phyloP scores from a whole-genome alignment of 2,888 invertebrate genomes.

The Athripsodes cinereus region DNA sequence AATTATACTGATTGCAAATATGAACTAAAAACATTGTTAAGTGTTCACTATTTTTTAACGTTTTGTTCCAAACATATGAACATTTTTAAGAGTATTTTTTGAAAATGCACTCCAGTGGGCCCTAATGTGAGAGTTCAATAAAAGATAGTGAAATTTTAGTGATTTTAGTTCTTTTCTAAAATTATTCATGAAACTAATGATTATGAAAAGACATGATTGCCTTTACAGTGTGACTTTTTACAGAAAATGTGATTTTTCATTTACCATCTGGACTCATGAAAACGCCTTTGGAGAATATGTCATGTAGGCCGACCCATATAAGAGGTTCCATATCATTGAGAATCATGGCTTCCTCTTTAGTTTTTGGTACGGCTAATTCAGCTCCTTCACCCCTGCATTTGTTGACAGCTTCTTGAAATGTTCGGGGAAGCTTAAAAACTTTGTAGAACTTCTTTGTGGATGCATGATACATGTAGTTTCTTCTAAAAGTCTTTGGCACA shows the following conservation, averaged over 20 bases:
- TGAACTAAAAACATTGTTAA: too few species aligned
- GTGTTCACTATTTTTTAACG: too few species aligned
- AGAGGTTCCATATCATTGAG: background rate
- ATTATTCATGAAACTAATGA: too few species aligned
- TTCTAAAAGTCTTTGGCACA: background rate
- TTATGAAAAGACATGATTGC: too few species aligned
- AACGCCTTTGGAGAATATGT: constrained; percentile 15
- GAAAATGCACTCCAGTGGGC: too few species aligned
- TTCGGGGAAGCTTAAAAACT: background rate
- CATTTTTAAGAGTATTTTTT: too few species aligned
- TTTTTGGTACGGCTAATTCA: constrained; percentile 8
- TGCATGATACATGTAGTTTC: background rate
- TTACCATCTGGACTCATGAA: constrained; percentile 18
- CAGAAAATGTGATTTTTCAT: background rate
- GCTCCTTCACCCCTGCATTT: constrained; percentile 16
- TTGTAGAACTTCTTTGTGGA: constrained; percentile 5
- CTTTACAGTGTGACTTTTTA: too few species aligned
- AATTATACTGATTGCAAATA: too few species aligned
- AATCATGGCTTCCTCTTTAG: background rate
- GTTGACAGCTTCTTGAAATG: constrained; percentile 14
- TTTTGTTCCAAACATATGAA: too few species aligned
- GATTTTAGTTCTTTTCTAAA: too few species aligned
- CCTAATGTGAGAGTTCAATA: too few species aligned
- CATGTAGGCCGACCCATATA: constrained; percentile 14
- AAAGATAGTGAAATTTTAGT: too few species aligned